phyloP scores from a whole-genome alignment of 2,113 vertebrate species.

The Bagarius yarrelli region DNA sequence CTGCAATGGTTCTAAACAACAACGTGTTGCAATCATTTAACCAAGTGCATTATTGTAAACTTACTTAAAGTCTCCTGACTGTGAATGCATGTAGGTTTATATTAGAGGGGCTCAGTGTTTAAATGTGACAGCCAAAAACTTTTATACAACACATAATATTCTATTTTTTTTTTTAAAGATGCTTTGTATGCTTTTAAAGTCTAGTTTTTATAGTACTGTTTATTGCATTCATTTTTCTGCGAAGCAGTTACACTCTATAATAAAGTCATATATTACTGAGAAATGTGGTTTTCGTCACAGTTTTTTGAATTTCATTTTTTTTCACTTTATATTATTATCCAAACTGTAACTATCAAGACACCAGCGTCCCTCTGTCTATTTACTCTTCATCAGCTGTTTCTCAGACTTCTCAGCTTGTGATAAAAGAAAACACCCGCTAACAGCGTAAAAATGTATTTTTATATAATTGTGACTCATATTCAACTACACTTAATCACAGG shows the following conservation, averaged over 20 bases:
- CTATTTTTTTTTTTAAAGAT: neutral
- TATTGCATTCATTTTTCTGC: constrained; percentile 4
- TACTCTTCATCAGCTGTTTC: neutral
- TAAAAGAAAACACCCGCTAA: neutral
- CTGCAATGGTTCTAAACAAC: neutral
- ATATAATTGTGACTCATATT: too few species aligned
- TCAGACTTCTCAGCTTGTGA: too few species aligned
- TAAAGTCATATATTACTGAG: neutral
- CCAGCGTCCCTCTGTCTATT: neutral
- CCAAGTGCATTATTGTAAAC: neutral
- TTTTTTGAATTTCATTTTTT: neutral
- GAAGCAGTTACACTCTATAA: neutral
- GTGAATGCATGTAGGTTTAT: neutral
- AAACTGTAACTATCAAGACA: neutral
- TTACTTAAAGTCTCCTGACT: neutral
- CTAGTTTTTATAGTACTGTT: neutral
- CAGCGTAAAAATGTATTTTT: neutral
- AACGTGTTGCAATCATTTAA: neutral
- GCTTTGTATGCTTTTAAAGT: neutral
- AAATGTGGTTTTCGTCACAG: neutral
- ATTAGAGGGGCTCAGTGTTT: neutral
- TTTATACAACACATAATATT: constrained; percentile 9
- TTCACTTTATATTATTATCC: neutral
- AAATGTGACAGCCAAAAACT: neutral
- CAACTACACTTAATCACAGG: neutral